A percentile compares a stretch with the other conserved stretches of the same genome.
Conservation (phyloP, 2,888 invertebrate species). For the Oegoconia quadripuncta region DNA sequence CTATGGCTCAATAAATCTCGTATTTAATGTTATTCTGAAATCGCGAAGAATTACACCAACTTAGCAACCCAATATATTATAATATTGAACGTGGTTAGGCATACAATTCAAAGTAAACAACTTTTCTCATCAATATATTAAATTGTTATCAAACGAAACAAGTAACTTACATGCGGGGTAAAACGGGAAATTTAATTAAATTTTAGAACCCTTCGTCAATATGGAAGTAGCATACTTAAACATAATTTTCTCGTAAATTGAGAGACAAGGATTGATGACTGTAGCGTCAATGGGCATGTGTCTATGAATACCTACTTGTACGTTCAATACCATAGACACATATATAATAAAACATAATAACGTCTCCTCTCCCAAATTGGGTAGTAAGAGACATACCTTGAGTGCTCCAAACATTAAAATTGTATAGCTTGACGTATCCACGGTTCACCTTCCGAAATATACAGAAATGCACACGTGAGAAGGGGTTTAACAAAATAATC, state of each 20-base stretch:
- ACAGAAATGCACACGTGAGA: no score
- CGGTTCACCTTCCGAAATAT: no score
- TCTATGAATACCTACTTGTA: not conserved
- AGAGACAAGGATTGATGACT: slow-evolving; percentile 12
- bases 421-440: no score
- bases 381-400: no score
- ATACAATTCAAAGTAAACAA: not conserved
- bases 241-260: slow-evolving; percentile 9
- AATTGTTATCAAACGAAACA: slow-evolving; percentile 14
- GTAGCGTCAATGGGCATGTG: not conserved
- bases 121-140: not conserved
- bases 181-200: slow-evolving; percentile 25
- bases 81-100: no score
- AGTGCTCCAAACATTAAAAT: no score
- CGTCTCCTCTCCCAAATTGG: no score
- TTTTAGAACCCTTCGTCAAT: slow-evolving; percentile 13
- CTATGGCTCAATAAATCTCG: no score
- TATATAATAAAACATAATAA: not conserved
- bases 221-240: slow-evolving; percentile 9
- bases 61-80: no score
- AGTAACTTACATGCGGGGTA: slow-evolving; percentile 10
- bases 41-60: no score
- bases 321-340: not conserved
- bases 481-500: no score
- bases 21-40: no score